A percentile compares a stretch with the other conserved stretches of the same genome.
Evolutionary conservation across 2,113 vertebrate genomes (phyloP).

Genomic region (Callorhinus ursinus): DNA sequence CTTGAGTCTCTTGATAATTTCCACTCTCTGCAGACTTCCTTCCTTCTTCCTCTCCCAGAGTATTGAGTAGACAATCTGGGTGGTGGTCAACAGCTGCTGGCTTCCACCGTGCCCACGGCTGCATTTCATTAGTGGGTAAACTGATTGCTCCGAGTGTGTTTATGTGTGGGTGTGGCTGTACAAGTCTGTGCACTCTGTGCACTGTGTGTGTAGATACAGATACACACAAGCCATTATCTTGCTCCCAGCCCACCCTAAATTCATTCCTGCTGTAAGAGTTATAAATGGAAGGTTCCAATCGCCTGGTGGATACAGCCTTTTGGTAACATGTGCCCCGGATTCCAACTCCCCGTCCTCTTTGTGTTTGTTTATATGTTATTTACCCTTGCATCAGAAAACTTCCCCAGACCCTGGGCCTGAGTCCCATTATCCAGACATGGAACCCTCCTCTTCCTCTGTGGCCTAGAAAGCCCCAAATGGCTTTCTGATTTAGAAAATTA

Average conservation of each 20-base stretch:
- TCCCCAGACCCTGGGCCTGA: slow-evolving; percentile 34
- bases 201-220: slow-evolving; percentile 21
- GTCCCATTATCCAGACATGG: slow-evolving; percentile 47
- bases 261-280: slow-evolving; percentile 69
- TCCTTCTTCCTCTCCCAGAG: slow-evolving; percentile 63
- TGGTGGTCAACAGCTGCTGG: slow-evolving; percentile 76
- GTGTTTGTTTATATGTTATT: slow-evolving; percentile 57
- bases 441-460: slow-evolving; percentile 68
- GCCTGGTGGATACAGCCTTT: slow-evolving; percentile 62
- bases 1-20: slow-evolving; percentile 46
- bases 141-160: slow-evolving; percentile 74
- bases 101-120: slow-evolving; percentile 66
- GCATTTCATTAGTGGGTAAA: slow-evolving; percentile 75
- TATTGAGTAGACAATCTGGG: slow-evolving; percentile 75
- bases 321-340: slow-evolving; percentile 24
- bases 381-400: slow-evolving; percentile 28
- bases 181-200: slow-evolving; percentile 21
- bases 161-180: slow-evolving; percentile 75
- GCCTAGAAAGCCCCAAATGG: slow-evolving; percentile 66
- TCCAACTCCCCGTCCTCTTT: not conserved
- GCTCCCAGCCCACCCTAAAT: slow-evolving; percentile 63
- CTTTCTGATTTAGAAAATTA: slow-evolving; percentile 78
- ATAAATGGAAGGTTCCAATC: slow-evolving; percentile 66
- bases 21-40: slow-evolving; percentile 58
- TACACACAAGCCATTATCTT: slow-evolving; percentile 63